Percentiles rank a stretch among this genome's conserved stretches.
Conservation (phyloP, 2,113 vertebrate genomes). For the Megaceryle torquata region DNA sequence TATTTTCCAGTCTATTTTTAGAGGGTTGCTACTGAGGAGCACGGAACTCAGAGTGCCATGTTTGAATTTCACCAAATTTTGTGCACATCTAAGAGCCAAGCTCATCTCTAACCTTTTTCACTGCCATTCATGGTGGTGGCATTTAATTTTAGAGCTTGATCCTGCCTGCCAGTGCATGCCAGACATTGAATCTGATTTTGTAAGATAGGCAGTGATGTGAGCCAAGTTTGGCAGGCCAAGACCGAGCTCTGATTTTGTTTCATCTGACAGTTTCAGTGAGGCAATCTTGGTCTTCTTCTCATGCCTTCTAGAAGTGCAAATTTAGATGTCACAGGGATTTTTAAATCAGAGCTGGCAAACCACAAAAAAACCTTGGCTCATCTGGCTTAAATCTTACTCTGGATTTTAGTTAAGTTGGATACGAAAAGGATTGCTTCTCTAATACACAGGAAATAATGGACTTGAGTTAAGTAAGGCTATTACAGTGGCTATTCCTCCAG, state of each 20-base stretch:
- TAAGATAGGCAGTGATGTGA: slow-evolving; percentile 47
- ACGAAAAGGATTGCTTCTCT: slow-evolving; percentile 25
- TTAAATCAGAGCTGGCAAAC: slow-evolving; percentile 47
- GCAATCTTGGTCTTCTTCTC: slow-evolving; percentile 38
- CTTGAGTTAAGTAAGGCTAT: background rate
- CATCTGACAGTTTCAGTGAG: slow-evolving; percentile 51
- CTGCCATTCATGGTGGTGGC: background rate
- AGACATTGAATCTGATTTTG: slow-evolving; percentile 42
- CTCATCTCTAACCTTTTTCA: background rate
- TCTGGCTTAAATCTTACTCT: slow-evolving; percentile 40
- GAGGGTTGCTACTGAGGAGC: background rate
- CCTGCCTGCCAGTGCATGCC: background rate
- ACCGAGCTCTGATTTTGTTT: slow-evolving; percentile 42
- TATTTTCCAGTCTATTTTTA: background rate
- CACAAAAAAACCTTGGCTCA: slow-evolving; percentile 23
- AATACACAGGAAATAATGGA: slow-evolving; percentile 36
- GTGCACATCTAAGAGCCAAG: background rate
- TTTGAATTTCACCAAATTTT: background rate
- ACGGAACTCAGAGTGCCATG: background rate
- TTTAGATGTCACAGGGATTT: slow-evolving; percentile 58
- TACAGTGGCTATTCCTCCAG: background rate
- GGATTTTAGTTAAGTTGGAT: slow-evolving; percentile 30
- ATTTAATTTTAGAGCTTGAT: slow-evolving; percentile 45
- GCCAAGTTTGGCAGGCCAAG: slow-evolving; percentile 52
- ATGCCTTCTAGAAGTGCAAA: slow-evolving; percentile 46